Conservation (phyloP, 2,797 vertebrate species). For the Hephaestus fuliginosus region DNA sequence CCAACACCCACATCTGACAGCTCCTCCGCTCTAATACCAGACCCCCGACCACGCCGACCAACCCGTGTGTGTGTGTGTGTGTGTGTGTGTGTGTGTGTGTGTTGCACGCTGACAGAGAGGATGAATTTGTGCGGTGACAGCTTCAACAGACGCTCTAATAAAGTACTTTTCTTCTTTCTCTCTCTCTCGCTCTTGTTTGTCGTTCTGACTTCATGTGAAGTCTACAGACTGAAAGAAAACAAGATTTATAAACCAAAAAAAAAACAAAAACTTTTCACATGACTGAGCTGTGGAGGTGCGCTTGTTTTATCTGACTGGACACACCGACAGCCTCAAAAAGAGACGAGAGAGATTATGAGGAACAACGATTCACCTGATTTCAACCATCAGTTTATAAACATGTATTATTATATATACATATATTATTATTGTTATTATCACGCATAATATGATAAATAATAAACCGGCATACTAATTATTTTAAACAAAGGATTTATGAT, state of each 20-base stretch:
- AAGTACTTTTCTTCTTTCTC: constrained; percentile 67
- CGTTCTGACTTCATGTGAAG: constrained; percentile 41
- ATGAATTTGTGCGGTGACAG: constrained; percentile 76
- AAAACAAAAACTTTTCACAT: constrained; percentile 56
- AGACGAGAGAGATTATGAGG: not conserved
- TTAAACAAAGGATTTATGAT: not conserved
- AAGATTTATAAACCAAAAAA: constrained; percentile 18
- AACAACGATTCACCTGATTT: not conserved
- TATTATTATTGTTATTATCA: not conserved
- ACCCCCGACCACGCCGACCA: constrained; percentile 44
- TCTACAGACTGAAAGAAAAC: constrained; percentile 39
- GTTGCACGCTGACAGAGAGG: constrained; percentile 64
- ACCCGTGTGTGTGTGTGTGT: constrained; percentile 14
- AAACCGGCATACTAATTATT: not conserved
- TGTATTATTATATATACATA: not conserved
- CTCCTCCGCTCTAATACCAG: constrained; percentile 49
- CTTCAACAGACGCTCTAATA: constrained; percentile 77
- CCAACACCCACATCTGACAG: constrained; percentile 60
- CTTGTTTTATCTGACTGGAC: constrained; percentile 35
- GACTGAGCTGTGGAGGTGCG: constrained; percentile 53
- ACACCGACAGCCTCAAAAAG: constrained; percentile 13
- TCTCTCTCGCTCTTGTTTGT: constrained; percentile 59
- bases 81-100: constrained; percentile 26
- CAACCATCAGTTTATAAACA: not conserved
- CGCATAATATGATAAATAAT: too few relatives aligned